Evolutionary conservation across 2,888 invertebrate genomes (phyloP), one percentile per base, ranked within the genome.

Genomic region (Automeris io): DNA sequence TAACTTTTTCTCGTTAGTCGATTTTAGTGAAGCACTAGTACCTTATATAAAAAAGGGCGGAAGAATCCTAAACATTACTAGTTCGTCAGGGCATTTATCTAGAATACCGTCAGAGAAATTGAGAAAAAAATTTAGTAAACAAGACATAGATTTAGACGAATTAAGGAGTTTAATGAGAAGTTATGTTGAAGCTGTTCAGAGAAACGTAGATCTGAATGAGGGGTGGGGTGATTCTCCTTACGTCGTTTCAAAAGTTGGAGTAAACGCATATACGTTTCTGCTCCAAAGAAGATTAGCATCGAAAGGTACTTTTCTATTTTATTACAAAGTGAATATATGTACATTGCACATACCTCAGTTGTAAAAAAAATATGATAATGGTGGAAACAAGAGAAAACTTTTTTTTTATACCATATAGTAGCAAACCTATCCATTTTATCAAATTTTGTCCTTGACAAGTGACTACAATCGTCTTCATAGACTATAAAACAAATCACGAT

Each of bases 31-130:
- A 46, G 73, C 82, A 0, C 70, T 95, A 24, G 89, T 94, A 64
- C 93, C 94, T 6, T 60, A 93, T 5, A 66, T 95, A 7, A 81
- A 82, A 44, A 70, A 89, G 25, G 89, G 91, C 56, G 92, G 91
- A 1, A 89, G 89, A 48, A 92, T 95, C 18, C 90, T 94, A 0
- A 93, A 94, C 55, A 73, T 95, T 1, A 92, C 93, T 0, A 94
- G 94, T 66, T 89, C 90, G 2, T 87, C 87, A 1, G 93, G 93
- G 0, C 91, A 90, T 54, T 73, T 93, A 9, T 82, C 86, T 0
- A 70, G 85, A 35, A 90, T 94, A 52, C 89, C 90, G 6, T 88
- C 89, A 3, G 69, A 82, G 37, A 71, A 79, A 9, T 58, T 92
- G 8, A 61, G 64, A 35, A 75, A 79, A 35, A 72, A 72, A 42